Evolutionary conservation across 2,113 vertebrate genomes (phyloP).

Genomic region (Suncus etruscus): DNA sequence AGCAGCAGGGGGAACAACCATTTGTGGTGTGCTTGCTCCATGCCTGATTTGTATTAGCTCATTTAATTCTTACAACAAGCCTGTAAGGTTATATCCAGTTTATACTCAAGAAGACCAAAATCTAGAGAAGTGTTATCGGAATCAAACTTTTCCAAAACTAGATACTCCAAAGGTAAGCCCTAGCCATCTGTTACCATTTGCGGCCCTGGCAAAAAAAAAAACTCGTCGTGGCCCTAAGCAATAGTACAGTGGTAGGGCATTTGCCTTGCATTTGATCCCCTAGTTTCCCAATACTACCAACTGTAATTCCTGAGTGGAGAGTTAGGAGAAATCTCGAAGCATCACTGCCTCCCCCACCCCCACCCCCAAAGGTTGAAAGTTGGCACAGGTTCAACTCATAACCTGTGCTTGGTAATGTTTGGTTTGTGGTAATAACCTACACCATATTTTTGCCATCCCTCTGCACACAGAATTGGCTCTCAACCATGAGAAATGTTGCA

Average conservation of each 20-base stretch:
- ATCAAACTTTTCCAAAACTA: slow-evolving; percentile 2
- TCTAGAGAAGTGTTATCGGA: neutral
- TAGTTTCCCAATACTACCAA: no score
- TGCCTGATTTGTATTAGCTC: neutral
- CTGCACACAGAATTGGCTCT: no score
- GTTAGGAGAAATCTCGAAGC: no score
- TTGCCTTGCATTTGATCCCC: no score
- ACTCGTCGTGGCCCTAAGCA: neutral
- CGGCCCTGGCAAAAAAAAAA: neutral
- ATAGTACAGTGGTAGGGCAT: no score
- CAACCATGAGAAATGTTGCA: no score
- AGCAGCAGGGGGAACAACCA: neutral
- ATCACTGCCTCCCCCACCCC: no score
- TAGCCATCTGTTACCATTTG: neutral
- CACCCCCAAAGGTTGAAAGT: neutral
- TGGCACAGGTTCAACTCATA: neutral
- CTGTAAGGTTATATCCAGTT: neutral
- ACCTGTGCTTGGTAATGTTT: neutral
- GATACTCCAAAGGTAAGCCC: neutral
- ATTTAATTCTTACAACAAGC: neutral
- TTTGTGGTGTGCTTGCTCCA: fast-evolving
- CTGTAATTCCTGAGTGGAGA: no score
- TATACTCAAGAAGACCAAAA: neutral
- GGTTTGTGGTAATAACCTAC: neutral
- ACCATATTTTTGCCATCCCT: neutral